These are phyloP conservation scores for Echinops telfairi DNA, from an alignment of 2,113 vertebrate species.

Conservation along the genomic window DNA sequence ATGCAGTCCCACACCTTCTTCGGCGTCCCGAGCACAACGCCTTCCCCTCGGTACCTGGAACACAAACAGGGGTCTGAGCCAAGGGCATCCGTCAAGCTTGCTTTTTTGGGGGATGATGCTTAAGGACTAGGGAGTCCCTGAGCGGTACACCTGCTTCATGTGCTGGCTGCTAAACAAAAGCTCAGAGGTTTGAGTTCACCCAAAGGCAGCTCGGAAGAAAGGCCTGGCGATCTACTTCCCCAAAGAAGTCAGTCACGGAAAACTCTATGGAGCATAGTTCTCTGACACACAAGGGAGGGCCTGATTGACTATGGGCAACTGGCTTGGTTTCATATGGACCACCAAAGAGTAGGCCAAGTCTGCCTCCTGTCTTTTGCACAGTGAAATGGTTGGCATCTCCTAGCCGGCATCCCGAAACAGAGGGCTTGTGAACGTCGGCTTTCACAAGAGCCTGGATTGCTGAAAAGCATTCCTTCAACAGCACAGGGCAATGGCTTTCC, in stretches of 20 bases:
- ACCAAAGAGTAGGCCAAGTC: neutral
- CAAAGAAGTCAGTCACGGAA: neutral
- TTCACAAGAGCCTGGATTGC: neutral
- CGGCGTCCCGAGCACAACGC: conserved; percentile 87
- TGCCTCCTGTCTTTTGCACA: neutral
- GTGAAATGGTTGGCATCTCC: too few species aligned
- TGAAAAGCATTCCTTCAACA: neutral
- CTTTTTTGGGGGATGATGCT: too few species aligned
- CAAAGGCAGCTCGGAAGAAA: neutral
- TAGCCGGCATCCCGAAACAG: neutral
- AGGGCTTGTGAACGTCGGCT: neutral
- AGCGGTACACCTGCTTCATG: neutral
- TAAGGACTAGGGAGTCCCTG: neutral
- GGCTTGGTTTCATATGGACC: neutral
- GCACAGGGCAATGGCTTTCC: neutral
- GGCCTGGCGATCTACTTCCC: neutral
- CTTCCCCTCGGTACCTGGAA: conserved; percentile 94
- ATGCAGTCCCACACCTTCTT: conserved; percentile 93
- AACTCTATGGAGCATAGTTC: neutral
- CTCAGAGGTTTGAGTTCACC: neutral
- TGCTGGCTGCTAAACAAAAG: neutral
- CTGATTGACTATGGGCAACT: neutral
- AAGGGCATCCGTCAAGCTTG: neutral
- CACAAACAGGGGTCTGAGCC: neutral
- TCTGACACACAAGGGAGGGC: neutral